Evolutionary conservation across 2,797 vertebrate genomes (phyloP), one percentile per base, ranked within the genome.

Genomic region (Myoxocephalus aenaeus): DNA sequence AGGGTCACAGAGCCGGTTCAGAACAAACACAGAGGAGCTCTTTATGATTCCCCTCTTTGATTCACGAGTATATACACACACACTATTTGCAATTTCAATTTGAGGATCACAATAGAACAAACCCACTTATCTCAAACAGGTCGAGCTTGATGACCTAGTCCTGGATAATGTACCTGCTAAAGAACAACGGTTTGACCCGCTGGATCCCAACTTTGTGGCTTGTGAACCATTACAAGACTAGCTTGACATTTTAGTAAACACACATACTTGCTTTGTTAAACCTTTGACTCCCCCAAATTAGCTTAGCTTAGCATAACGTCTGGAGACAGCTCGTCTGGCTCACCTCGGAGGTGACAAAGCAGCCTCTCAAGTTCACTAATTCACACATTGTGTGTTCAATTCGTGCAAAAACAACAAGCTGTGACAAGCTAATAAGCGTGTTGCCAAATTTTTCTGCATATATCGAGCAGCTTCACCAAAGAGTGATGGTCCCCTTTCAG

Each of bases 11-110:
- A 36, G 15, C 13, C 14, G 9, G 18, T 48, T 56, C 34, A 38
- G 29, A 68, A 70, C 42, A 71, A 67, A 46, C 20, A 2, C 50
- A 42, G 34, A 32, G 10, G 51, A 50, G 40, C 54, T 11, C 7
- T 36, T 38, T 12, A 50, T 27, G 44, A 68, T 14, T 15, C 11
- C 1, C 44, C 34, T 51, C 18, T 27, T 15, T 65, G n/a, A 66
- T 62, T 42, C 38, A 34, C 4, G 22, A 15, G 14, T 27, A 32
- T 29, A 29, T 5, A 32, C 32, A 32, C 46, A 40, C n/a, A n/a
- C 4, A 46, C 44, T 18, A 38, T 81, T 48, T 81, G 51, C 8
- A 1, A 22, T 77, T 63, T 51, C 68, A 65, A 73, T 73, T 1
- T 27, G 13, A 65, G n/a, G 48, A 51, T 67, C 3, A 46, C 48